Conservation (phyloP, 2,113 vertebrate genomes). For the Nycticorax nycticorax region DNA sequence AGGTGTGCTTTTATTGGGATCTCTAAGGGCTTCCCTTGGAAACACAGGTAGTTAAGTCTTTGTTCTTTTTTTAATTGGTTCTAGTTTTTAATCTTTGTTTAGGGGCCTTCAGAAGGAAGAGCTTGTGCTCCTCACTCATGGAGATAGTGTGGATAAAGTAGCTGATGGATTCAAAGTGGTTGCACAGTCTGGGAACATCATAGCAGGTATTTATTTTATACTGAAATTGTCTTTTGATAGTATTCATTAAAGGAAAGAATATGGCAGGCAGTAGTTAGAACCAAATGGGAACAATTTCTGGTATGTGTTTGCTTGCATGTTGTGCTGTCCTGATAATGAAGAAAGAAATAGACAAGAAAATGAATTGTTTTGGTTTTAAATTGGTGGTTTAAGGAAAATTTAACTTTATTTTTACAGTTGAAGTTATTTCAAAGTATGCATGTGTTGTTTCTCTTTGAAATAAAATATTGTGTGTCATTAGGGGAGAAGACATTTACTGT, state of each 20-base stretch:
- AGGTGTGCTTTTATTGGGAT: background rate
- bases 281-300: background rate
- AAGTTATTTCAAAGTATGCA: background rate
- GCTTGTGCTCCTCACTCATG: slow-evolving; percentile 92
- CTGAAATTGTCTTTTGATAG: background rate
- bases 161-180: slow-evolving; percentile 98
- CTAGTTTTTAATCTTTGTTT: slow-evolving; percentile 9
- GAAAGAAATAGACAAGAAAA: background rate
- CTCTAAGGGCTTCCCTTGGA: background rate
- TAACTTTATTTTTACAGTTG: background rate
- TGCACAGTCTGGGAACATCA: slow-evolving; percentile 93
- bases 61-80: background rate
- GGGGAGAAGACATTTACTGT: background rate
- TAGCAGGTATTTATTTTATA: slow-evolving; percentile 84
- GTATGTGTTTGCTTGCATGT: background rate
- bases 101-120: slow-evolving; percentile 98
- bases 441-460: background rate
- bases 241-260: background rate
- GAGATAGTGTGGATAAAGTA: slow-evolving; percentile 98
- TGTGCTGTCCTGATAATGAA: background rate
- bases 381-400: background rate
- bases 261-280: background rate
- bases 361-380: background rate
- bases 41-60: background rate
- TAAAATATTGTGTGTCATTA: background rate